Conservation (phyloP, 2,888 invertebrate genomes). For the Lordiphosa fenestrarum region DNA sequence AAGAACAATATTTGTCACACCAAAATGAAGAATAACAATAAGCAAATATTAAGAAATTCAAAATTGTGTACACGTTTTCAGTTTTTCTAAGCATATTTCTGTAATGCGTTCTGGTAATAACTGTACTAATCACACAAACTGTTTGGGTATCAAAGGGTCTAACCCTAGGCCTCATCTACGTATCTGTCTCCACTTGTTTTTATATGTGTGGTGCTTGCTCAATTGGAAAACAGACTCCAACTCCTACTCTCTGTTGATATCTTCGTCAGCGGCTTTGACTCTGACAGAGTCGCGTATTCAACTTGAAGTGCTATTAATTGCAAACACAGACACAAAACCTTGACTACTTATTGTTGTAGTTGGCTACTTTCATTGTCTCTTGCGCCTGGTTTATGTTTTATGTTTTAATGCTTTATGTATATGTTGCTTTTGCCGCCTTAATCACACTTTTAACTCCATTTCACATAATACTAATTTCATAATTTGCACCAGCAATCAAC, state of each 20-base stretch:
- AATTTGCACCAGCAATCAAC: constrained; percentile 58
- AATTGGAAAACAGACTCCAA: constrained; percentile 54
- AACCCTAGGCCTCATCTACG: constrained; percentile 9
- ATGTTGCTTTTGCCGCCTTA: constrained; percentile 44
- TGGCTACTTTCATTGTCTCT: constrained; percentile 68
- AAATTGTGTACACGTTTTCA: too few relatives aligned
- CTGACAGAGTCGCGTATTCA: constrained; percentile 8
- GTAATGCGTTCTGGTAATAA: too few relatives aligned
- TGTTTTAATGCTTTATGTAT: constrained; percentile 30
- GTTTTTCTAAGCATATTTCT: too few relatives aligned
- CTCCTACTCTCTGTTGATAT: constrained; percentile 40
- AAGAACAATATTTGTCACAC: not conserved
- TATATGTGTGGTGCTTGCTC: constrained; percentile 41
- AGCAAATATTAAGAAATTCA: too few relatives aligned
- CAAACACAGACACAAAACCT: constrained; percentile 35
- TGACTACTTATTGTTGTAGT: constrained; percentile 24
- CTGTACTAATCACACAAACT: too few relatives aligned
- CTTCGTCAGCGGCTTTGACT: not conserved
- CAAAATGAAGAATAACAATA: not conserved
- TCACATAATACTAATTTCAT: constrained; percentile 75
- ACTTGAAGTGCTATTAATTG: constrained; percentile 68
- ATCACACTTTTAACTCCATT: constrained; percentile 74
- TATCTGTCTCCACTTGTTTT: not conserved
- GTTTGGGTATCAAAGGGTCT: constrained; percentile 23
- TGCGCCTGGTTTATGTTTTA: constrained; percentile 37